phyloP scores from a whole-genome alignment of 2,113 vertebrate genomes.

The Pantherophis guttatus region DNA sequence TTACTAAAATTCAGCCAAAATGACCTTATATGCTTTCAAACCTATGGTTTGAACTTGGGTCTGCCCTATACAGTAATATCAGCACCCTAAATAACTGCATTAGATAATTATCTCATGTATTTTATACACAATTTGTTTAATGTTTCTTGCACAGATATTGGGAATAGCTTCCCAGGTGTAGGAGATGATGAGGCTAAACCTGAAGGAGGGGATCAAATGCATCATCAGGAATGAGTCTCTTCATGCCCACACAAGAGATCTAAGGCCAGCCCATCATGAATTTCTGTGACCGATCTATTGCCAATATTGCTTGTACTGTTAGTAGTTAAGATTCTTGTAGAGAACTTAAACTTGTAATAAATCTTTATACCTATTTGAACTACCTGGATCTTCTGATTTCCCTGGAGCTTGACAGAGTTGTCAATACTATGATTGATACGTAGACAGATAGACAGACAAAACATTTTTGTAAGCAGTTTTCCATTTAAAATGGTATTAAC shows the following conservation, averaged over 20 bases:
- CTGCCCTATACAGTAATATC: not conserved
- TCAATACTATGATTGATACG: no score
- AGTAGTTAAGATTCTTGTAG: not conserved
- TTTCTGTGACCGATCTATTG: no score
- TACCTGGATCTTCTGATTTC: no score
- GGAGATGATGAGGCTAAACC: not conserved
- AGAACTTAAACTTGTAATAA: no score
- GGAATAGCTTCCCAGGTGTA: not conserved
- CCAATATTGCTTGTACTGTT: no score
- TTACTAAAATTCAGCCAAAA: not conserved
- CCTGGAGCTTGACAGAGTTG: not conserved
- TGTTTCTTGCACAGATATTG: not conserved
- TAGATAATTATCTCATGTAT: not conserved
- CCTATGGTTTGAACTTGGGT: not conserved
- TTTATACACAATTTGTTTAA: not conserved
- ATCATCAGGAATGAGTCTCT: not conserved
- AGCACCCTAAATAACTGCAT: not conserved
- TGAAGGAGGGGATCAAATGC: not conserved
- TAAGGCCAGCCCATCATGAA: no score
- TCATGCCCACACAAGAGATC: no score
- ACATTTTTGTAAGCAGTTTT: not conserved
- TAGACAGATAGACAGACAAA: not conserved
- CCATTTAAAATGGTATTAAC: not conserved
- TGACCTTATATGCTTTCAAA: not conserved
- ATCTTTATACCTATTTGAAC: no score